Percentiles rank a stretch among this genome's conserved stretches.
phyloP scores from a whole-genome alignment of 1,140 invertebrate species.

The Cryptotermes secundus region DNA sequence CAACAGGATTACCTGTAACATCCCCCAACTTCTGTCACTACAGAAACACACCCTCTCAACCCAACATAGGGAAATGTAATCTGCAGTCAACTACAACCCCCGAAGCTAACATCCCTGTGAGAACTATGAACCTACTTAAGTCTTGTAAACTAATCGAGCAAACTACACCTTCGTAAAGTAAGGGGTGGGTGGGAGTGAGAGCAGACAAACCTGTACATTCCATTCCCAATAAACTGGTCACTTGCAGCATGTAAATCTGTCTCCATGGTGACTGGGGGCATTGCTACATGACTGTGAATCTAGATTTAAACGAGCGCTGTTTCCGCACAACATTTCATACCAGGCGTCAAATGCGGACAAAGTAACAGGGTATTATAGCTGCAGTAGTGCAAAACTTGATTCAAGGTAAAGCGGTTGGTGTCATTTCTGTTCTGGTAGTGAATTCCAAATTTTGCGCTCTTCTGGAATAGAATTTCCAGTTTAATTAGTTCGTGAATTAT shows the following conservation, averaged over 20 bases:
- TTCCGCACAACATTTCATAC: too few relatives aligned
- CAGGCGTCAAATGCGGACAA: too few relatives aligned
- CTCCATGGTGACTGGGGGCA: not conserved
- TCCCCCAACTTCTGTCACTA: too few relatives aligned
- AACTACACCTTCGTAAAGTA: not conserved
- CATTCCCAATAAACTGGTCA: not conserved
- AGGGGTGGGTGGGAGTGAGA: not conserved
- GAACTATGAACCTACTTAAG: constrained; percentile 13
- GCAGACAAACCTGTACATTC: not conserved
- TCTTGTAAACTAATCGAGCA: not conserved
- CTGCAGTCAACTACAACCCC: not conserved
- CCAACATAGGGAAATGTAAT: not conserved
- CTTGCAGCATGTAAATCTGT: not conserved
- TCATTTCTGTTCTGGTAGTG: too few relatives aligned
- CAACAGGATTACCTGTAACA: not conserved
- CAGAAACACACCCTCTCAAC: not conserved
- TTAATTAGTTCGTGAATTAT: too few relatives aligned
- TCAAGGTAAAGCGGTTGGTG: too few relatives aligned
- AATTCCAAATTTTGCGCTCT: too few relatives aligned
- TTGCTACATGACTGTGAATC: too few relatives aligned
- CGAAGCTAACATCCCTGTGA: not conserved
- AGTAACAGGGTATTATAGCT: too few relatives aligned
- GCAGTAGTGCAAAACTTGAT: too few relatives aligned
- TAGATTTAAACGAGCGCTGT: too few relatives aligned
- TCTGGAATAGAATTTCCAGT: too few relatives aligned